Percentiles rank a stretch among this genome's conserved stretches.
These are phyloP conservation scores for Scyliorhinus canicula DNA, from an alignment of 2,797 vertebrate species.

Conservation along the genomic window DNA sequence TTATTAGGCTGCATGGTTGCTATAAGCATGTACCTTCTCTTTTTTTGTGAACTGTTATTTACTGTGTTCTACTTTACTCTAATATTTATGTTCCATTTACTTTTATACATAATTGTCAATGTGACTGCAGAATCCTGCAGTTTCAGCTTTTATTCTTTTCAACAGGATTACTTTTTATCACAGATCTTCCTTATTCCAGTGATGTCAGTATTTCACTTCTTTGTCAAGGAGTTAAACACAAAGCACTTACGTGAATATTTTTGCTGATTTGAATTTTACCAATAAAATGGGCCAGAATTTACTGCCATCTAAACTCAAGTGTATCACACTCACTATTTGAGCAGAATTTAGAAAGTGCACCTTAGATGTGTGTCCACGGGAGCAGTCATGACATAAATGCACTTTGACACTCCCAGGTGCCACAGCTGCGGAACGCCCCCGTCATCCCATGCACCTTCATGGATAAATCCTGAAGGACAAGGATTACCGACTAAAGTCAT, in stretches of 20 bases:
- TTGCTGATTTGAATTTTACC: neutral
- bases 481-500: neutral
- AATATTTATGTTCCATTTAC: neutral
- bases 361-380: neutral
- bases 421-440: neutral
- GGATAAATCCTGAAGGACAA: neutral
- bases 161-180: neutral
- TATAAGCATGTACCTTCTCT: neutral
- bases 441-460: neutral
- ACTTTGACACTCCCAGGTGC: neutral
- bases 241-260: no score
- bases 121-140: neutral
- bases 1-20: neutral
- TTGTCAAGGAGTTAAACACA: neutral
- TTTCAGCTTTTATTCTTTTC: neutral
- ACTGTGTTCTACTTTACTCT: neutral
- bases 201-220: neutral
- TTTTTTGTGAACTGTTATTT: neutral
- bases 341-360: neutral
- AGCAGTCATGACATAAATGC: neutral
- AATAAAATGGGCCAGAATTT: neutral
- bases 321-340: neutral
- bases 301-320: neutral
- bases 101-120: neutral
- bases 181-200: neutral